A percentile compares a stretch with the other conserved stretches of the same genome.
Conservation (phyloP, 2,113 vertebrate species). For the Panurus biarmicus region DNA sequence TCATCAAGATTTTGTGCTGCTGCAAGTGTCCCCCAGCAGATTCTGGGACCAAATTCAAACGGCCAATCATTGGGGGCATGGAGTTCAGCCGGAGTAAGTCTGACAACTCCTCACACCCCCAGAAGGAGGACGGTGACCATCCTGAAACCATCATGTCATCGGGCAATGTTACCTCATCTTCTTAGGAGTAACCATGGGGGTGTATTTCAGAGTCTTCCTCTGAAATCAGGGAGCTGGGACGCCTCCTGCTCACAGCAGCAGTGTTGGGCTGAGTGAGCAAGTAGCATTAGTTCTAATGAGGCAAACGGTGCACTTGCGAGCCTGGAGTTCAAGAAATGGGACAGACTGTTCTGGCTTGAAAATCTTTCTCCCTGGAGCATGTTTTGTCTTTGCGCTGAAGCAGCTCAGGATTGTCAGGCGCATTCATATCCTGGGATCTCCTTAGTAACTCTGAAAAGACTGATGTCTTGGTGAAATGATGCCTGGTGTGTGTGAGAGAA, state of each 20-base stretch:
- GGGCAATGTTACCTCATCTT: conserved; percentile 86
- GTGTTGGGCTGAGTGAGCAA: conserved; percentile 1
- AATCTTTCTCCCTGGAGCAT: conserved; percentile 56
- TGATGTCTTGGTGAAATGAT: conserved; percentile 48
- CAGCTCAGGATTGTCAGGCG: conserved; percentile 67
- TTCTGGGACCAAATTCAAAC: conserved; percentile 74
- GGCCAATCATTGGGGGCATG: conserved; percentile 82
- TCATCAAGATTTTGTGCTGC: conserved; percentile 87
- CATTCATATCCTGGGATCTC: conserved; percentile 53
- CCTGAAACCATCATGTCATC: conserved; percentile 87
- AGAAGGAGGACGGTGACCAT: conserved; percentile 86
- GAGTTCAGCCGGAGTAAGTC: conserved; percentile 96
- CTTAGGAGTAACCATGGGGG: conserved; percentile 64
- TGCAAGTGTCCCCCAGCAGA: conserved; percentile 70
- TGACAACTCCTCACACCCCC: conserved; percentile 93
- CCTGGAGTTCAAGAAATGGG: conserved; percentile 58
- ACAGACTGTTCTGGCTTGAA: conserved; percentile 52
- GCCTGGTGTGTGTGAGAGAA: conserved; percentile 37
- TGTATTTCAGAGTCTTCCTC: conserved; percentile 17
- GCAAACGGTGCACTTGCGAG: conserved; percentile 60
- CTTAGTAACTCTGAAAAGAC: conserved; percentile 62
- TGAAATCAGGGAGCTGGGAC: background rate
- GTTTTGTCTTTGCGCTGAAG: conserved; percentile 73
- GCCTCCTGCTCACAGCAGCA: conserved; percentile 12
- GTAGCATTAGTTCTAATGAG: conserved; percentile 57